Evolutionary conservation across 2,113 vertebrate genomes (phyloP).

Genomic region (Uria lomvia): DNA sequence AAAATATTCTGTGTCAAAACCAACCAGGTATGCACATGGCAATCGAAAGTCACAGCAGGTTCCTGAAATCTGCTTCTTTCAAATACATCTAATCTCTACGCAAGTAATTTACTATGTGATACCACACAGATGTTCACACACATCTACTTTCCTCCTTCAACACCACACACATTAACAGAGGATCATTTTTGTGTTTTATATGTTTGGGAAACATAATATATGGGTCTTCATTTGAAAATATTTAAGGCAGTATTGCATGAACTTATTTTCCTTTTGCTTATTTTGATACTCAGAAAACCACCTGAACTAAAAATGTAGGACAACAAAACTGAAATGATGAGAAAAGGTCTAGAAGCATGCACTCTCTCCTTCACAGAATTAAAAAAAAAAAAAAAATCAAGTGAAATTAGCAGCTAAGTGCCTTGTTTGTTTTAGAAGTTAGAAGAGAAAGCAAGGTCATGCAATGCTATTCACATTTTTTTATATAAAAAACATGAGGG

Average conservation of each 20-base stretch:
- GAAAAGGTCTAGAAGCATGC: neutral
- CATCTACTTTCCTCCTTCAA: neutral
- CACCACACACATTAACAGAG: neutral
- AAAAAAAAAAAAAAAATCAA: neutral
- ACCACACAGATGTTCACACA: neutral
- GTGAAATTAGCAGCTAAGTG: neutral
- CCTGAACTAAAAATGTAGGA: neutral
- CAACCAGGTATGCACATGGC: neutral
- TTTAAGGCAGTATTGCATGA: neutral
- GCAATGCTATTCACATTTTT: neutral
- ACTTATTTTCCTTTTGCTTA: neutral
- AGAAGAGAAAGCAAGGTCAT: neutral
- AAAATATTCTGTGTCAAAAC: neutral
- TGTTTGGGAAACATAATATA: neutral
- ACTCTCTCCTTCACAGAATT: neutral
- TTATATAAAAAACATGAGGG: neutral
- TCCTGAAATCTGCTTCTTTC: neutral
- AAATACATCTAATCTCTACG: neutral
- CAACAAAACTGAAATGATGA: neutral
- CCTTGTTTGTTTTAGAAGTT: neutral
- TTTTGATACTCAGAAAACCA: neutral
- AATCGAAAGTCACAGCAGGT: neutral
- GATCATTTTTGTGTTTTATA: neutral
- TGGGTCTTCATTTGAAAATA: neutral
- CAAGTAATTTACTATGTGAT: neutral